Evolutionary conservation across 2,113 vertebrate species (phyloP).

Genomic region (Herpetotheres cachinnans): DNA sequence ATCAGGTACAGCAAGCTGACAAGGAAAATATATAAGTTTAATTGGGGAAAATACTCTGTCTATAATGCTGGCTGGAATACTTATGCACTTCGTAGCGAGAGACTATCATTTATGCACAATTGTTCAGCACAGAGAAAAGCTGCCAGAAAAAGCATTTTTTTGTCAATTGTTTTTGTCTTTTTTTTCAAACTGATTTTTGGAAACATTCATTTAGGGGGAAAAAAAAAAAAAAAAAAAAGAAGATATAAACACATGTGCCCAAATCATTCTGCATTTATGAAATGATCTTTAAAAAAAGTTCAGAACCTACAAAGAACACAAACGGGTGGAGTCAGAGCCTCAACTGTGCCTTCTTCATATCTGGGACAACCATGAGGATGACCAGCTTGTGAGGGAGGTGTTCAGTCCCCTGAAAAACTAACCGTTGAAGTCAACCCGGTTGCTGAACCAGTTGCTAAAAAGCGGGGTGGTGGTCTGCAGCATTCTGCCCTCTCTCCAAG

Average conservation of each 20-base stretch:
- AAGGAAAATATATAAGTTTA: conserved; percentile 28
- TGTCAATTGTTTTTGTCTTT: neutral
- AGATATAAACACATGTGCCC: neutral
- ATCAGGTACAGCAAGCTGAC: conserved; percentile 29
- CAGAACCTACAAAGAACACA: neutral
- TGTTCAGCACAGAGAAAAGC: neutral
- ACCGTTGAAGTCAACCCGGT: neutral
- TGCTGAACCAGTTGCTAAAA: neutral
- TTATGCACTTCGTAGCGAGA: neutral
- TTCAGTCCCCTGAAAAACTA: neutral
- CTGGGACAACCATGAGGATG: rapidly evolving
- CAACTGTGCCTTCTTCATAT: neutral
- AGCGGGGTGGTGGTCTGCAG: neutral
- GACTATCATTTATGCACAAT: neutral
- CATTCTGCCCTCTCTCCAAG: neutral
- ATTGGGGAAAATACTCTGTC: neutral
- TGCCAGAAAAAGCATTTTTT: conserved; percentile 22
- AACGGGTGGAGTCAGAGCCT: neutral
- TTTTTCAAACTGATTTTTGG: neutral
- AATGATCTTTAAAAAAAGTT: neutral
- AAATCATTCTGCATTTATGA: neutral
- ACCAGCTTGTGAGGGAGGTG: neutral
- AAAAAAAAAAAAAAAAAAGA: neutral
- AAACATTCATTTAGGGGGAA: neutral
- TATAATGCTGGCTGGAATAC: neutral